Base-by-base conservation (phyloP, 2,113 vertebrate species). In the Oryctolagus cuniculus region DNA sequence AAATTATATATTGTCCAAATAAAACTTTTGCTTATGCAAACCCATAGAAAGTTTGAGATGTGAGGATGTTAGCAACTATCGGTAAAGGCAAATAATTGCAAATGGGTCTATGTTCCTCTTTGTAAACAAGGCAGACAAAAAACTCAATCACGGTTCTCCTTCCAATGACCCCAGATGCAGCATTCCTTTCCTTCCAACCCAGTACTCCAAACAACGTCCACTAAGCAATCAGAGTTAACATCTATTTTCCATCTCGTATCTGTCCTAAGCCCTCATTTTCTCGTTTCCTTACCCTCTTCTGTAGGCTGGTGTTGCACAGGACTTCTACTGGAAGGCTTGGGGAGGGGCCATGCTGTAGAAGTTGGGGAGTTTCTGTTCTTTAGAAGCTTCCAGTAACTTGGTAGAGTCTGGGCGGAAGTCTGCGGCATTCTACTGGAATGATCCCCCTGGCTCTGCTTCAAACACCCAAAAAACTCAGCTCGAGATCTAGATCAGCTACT, bases 1-100 rank as follows among this genome's bases (percentile, higher is more conserved):
- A 81, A 80, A n/a, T 79, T 83, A 87, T 25, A 34, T 38, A 8
- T 25, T 77, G 89, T 89, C 53, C 34, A 96, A 77, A 82, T 78
- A 70, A 92, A 85, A 70, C 38, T 86, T 88, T 85, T 81, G 12
- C 12, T 25, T 91, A 25, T 1, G 36, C 4, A 85, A 11, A 84
- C 25, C 51, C 61, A 44, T 5, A 64, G 70, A 24, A 87, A 36
- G 1, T 49, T 69, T 38, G 67, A 90, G 36, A 16, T 66, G 80
- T 11, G 69, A 61, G 51, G 34, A 87, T 84, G 34, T 51, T 38
- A 81, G 19, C 16, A 64, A 5, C 25, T 64, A 22, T 67, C 36
- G 15, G 15, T 11, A 29, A 92, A 9, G 51, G 12, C 5, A 44
- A 90, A 78, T n/a, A 6, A 67, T 69, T 72, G 29, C 11, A 36